Conservation (phyloP, 2,113 vertebrate genomes). For the Bubo blakistoni region DNA sequence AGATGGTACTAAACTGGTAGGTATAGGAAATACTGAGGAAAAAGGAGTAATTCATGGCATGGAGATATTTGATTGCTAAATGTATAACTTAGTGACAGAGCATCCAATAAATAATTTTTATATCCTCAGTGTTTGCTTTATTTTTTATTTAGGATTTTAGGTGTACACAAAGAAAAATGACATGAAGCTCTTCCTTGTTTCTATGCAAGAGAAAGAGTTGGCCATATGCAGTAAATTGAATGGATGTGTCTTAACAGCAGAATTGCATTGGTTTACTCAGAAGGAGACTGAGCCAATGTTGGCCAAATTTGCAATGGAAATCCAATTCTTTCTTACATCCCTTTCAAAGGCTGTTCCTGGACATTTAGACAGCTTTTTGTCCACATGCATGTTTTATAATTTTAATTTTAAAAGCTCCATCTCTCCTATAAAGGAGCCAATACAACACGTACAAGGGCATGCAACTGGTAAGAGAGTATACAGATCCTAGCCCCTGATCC, state of each 20-base stretch:
- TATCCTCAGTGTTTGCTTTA: neutral
- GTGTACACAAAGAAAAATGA: neutral
- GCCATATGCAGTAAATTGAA: neutral
- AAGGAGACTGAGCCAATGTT: neutral
- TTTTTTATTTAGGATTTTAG: neutral
- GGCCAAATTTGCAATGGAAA: neutral
- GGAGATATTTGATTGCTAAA: neutral
- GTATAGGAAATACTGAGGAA: neutral
- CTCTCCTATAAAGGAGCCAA: neutral
- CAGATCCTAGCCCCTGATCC: neutral
- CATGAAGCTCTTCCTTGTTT: neutral
- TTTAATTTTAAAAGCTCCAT: neutral
- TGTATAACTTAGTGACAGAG: neutral
- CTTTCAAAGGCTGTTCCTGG: neutral
- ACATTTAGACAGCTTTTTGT: neutral
- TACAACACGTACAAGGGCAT: neutral
- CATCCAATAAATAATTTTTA: neutral
- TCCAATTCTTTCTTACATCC: neutral
- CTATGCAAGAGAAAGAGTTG: neutral
- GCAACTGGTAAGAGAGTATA: neutral
- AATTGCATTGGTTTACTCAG: neutral
- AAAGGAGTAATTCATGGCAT: neutral
- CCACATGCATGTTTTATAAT: neutral
- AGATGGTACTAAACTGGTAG: neutral
- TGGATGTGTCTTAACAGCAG: neutral